Base-by-base conservation (phyloP, 1,140 invertebrate genomes). In the Ylistrum balloti region DNA sequence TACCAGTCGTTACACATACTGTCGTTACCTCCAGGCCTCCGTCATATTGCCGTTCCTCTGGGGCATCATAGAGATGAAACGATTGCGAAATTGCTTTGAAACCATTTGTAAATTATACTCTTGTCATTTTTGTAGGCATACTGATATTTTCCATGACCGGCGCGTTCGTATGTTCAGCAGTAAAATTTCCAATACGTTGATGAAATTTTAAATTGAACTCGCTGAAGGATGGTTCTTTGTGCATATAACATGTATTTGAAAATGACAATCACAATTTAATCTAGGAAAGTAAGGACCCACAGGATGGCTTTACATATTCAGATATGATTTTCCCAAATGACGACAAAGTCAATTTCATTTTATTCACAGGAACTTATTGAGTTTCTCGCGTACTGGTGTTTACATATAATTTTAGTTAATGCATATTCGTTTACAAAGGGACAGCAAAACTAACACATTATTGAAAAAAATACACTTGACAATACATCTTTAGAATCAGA, bases 221-320 rank as follows among this genome's bases (percentile, higher is more conserved):
- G 22, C 15, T 56, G 45, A 20, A 38, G 35, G 0, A n/a, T n/a
- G 56, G n/a, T n/a, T 17, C 56, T 74, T 74, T 74, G 22, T 28
- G n/a, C 56, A 28, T 74, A n/a, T 74, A 74, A 74, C 56, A n/a
- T 74, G 56, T 28, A 74, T 28, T 28, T 74, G 56, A 17, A 74
- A 74, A 28, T 74, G 56, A 17, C 56, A 74, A 74, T 74, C 56
- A 74, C 22, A 74, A n/a, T 74, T 74, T 74, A 74, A 74, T 74
- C 56, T 28, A 11, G 0, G 3, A 28, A 74, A 28, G 56, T 74
- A 74, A 74, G 56, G 28, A 28, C 22, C n/a, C 56, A 28, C 5
- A 74, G 56, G 22, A 28, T 28, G 28, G 9, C 17, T 28, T n/a
- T n/a, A 5, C 22, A 74, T 74, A 28, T 17, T 28, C 56, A 17